Conservation (phyloP, 2,113 vertebrate species). For the Cyanistes caeruleus region DNA sequence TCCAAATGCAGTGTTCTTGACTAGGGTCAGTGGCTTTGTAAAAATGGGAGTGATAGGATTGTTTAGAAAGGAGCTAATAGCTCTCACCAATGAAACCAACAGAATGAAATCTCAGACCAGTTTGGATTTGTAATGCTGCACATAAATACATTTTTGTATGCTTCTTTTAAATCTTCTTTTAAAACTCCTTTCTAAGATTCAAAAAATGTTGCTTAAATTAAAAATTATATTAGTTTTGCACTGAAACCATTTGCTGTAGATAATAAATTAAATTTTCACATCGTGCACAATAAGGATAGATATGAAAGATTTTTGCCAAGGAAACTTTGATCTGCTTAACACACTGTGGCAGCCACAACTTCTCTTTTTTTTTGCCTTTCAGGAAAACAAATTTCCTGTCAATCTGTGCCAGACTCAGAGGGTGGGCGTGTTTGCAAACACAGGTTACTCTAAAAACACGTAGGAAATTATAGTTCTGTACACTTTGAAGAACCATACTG, state of each 20-base stretch:
- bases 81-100: neutral
- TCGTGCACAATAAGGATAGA: neutral
- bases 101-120: neutral
- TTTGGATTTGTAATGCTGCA: neutral
- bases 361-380: neutral
- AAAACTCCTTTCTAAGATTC: neutral
- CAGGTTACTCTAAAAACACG: slow-evolving; percentile 48
- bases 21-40: neutral
- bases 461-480: neutral
- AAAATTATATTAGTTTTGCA: neutral
- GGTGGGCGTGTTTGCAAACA: slow-evolving; percentile 3
- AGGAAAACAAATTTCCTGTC: slow-evolving; percentile 36
- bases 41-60: neutral
- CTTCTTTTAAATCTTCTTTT: neutral
- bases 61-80: neutral
- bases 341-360: neutral
- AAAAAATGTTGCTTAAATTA: neutral
- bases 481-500: neutral
- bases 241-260: neutral
- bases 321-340: neutral
- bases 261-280: neutral
- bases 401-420: neutral
- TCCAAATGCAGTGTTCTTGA: neutral
- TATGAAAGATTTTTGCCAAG: neutral
- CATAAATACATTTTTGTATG: neutral